Conservation (phyloP, 2,888 invertebrate genomes). For the Poecilus cupreus region DNA sequence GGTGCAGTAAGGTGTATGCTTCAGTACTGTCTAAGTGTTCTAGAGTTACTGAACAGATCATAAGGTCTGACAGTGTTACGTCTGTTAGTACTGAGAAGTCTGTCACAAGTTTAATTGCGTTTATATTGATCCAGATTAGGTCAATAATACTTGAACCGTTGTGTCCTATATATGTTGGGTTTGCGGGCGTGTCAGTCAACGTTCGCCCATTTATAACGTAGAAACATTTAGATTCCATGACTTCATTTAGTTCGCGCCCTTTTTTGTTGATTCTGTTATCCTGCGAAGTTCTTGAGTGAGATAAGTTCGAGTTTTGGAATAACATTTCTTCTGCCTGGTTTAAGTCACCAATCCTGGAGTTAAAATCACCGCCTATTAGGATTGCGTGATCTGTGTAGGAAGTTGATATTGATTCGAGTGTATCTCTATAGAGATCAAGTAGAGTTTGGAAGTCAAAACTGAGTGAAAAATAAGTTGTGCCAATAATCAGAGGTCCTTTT, state of each 20-base stretch:
- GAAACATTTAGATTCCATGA: not conserved
- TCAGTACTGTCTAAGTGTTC: not conserved
- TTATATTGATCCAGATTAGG: no score
- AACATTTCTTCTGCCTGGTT: constrained; percentile 8
- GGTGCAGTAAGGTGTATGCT: not conserved
- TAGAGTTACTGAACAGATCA: not conserved
- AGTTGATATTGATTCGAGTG: not conserved
- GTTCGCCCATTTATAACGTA: not conserved
- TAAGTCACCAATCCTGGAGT: constrained; percentile 1
- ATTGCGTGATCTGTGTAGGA: not conserved
- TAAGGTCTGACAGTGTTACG: not conserved
- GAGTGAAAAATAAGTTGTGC: not conserved
- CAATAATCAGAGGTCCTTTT: not conserved
- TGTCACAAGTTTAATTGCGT: not conserved
- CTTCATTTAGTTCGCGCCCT: not conserved
- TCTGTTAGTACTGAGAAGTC: no score
- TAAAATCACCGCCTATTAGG: not conserved
- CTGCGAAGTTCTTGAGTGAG: not conserved
- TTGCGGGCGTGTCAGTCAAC: no score
- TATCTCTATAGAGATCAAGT: constrained; percentile 9
- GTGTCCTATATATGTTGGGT: no score
- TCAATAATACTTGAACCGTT: no score
- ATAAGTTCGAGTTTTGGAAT: not conserved
- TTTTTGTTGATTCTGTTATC: constrained; percentile 24
- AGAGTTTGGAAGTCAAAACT: not conserved